phyloP scores from a whole-genome alignment of 2,888 invertebrate genomes.

The Tetragonula carbonaria region DNA sequence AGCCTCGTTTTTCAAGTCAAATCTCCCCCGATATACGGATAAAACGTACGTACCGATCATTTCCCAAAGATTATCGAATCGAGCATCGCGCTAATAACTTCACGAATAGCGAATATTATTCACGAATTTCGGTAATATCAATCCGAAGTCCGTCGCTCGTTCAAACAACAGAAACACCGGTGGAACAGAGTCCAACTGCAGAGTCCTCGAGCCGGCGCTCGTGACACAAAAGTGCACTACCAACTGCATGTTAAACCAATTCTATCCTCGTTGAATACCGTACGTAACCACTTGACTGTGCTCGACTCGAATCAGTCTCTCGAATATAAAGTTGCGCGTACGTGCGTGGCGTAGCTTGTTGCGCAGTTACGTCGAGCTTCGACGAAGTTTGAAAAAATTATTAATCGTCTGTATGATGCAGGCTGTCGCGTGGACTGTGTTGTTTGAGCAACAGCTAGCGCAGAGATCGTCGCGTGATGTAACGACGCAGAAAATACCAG shows the following conservation, averaged over 20 bases:
- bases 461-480: background rate
- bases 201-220: background rate
- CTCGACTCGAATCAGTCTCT: background rate
- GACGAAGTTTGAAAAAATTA: background rate
- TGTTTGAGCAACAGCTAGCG: constrained; percentile 20
- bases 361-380: constrained; percentile 20
- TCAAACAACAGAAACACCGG: background rate
- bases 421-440: constrained; percentile 7
- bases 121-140: too few species aligned
- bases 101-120: too few species aligned
- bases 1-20: too few species aligned
- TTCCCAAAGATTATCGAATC: too few species aligned
- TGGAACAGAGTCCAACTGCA: background rate
- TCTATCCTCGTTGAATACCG: background rate
- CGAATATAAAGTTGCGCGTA: background rate
- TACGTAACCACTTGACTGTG: background rate
- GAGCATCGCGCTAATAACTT: too few species aligned
- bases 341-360: background rate
- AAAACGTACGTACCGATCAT: too few species aligned
- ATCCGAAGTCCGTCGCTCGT: background rate
- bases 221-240: background rate
- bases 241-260: background rate
- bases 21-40: too few species aligned
- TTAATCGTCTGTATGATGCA: constrained; percentile 44
- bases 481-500: constrained; percentile 21